Conservation (phyloP, 2,888 invertebrate species). For the Lottia gigantea region DNA sequence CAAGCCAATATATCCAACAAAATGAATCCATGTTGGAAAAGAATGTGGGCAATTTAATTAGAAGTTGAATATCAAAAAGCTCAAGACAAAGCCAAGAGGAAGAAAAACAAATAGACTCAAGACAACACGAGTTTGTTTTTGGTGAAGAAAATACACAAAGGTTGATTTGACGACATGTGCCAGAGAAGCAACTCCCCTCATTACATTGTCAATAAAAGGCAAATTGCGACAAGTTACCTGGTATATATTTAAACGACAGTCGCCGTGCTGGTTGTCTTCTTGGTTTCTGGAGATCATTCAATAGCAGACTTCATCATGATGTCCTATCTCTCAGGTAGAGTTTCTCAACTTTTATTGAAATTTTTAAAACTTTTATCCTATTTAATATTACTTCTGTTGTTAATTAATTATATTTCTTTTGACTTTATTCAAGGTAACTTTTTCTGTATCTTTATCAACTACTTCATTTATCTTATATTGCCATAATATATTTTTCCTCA, state of each 20-base stretch:
- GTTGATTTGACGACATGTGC: conserved; percentile 5
- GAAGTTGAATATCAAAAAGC: background rate
- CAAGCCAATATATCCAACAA: background rate
- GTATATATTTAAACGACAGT: conserved; percentile 2
- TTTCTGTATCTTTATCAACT: no score
- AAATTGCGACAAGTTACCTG: background rate
- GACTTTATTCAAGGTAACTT: no score
- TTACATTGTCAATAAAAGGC: conserved; percentile 8
- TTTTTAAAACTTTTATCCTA: no score
- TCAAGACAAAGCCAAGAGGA: background rate
- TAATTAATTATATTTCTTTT: no score
- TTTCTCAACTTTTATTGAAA: no score
- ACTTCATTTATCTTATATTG: no score
- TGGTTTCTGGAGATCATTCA: conserved; percentile 2
- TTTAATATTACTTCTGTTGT: no score
- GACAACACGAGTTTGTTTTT: conserved; percentile 10
- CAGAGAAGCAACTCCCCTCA: conserved; percentile 4
- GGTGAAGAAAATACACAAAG: conserved; percentile 6
- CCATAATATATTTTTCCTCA: no score
- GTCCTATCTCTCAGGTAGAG: conserved; percentile 2
- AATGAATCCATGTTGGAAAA: background rate
- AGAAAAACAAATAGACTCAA: background rate
- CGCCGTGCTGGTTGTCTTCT: background rate
- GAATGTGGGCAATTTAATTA: conserved; percentile 3
- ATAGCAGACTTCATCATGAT: conserved; percentile 11